These are phyloP conservation scores for Dicroscelio sp. DNA, from an alignment of 2,888 invertebrate genomes.

Conservation along the genomic window DNA sequence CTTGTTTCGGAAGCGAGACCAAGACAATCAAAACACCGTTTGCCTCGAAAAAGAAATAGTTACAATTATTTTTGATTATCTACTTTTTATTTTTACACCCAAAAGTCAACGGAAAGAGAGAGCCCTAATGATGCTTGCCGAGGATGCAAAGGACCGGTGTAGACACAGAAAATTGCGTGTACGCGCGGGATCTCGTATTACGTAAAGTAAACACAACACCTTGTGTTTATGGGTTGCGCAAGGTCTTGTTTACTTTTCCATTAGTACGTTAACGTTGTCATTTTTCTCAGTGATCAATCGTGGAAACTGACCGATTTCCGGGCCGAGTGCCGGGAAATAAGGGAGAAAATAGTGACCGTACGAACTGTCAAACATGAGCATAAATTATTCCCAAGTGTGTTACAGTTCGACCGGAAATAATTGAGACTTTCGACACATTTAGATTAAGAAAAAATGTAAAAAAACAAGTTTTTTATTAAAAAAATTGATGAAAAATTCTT, in stretches of 20 bases:
- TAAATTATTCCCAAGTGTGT: too few species aligned
- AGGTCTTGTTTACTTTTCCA: constrained; percentile 58
- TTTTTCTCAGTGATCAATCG: too few species aligned
- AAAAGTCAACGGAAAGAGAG: neutral
- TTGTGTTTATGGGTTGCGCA: constrained; percentile 56
- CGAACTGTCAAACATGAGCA: too few species aligned
- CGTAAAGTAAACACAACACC: constrained; percentile 74
- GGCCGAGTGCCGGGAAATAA: too few species aligned
- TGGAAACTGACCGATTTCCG: too few species aligned
- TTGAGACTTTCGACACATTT: too few species aligned
- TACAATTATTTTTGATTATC: constrained; percentile 29
- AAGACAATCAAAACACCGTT: constrained; percentile 56
- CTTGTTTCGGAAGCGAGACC: constrained; percentile 29
- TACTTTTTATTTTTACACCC: constrained; percentile 29
- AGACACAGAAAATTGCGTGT: constrained; percentile 39
- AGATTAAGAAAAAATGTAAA: too few species aligned
- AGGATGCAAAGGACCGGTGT: constrained; percentile 51
- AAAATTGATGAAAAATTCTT: too few species aligned
- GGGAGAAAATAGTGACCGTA: too few species aligned
- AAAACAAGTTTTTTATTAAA: too few species aligned
- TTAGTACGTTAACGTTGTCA: too few species aligned
- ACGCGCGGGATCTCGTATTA: constrained; percentile 39
- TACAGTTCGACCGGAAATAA: too few species aligned
- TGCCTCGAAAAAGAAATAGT: constrained; percentile 18
- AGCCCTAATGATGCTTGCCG: constrained; percentile 43